phyloP scores from a whole-genome alignment of 2,797 vertebrate species.

The Bradypodion ventrale region DNA sequence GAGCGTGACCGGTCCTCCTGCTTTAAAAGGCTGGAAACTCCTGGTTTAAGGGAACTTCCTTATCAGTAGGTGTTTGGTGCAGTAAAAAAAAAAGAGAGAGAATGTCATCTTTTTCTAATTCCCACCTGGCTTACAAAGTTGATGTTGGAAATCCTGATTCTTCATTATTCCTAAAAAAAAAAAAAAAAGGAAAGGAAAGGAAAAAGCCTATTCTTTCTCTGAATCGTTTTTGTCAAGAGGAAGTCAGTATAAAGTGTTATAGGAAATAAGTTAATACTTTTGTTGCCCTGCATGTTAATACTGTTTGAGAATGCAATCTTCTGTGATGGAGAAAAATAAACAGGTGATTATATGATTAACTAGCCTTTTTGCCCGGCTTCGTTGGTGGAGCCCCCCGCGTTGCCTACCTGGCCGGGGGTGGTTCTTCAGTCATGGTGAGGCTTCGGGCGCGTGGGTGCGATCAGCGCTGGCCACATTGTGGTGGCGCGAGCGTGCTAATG shows the following conservation, averaged over 20 bases:
- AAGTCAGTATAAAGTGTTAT: neutral
- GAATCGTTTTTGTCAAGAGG: neutral
- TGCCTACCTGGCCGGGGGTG: no score
- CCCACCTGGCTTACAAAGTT: neutral
- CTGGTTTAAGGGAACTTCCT: neutral
- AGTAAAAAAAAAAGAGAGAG: neutral
- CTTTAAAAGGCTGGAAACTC: no score
- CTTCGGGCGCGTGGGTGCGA: no score
- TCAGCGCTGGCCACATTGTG: no score
- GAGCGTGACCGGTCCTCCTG: no score
- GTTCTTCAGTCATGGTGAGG: no score
- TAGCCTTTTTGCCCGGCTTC: no score
- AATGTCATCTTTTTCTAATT: neutral
- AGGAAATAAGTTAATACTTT: neutral
- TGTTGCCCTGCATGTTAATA: neutral
- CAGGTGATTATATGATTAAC: neutral
- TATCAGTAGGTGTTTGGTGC: neutral
- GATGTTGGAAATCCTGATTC: neutral
- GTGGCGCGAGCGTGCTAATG: no score
- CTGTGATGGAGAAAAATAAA: no score
- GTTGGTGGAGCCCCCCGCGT: no score
- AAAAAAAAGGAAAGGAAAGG: no score
- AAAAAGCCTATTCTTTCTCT: neutral
- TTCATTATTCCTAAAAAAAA: neutral
- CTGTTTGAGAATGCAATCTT: neutral